Evolutionary conservation across 2,113 vertebrate genomes (phyloP).

Genomic region (Gavia stellata): DNA sequence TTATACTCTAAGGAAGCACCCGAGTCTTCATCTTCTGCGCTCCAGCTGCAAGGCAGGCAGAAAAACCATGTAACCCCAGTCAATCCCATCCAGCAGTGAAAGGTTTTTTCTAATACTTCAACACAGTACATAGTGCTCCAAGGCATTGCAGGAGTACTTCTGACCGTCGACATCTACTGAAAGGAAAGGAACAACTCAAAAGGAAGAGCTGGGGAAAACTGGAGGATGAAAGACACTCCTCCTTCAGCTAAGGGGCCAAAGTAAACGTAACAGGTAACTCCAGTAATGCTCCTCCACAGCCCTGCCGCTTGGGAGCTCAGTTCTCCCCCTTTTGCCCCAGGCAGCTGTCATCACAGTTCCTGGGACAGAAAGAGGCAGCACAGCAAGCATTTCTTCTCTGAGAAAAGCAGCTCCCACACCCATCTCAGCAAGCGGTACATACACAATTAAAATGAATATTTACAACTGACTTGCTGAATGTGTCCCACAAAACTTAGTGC

Average conservation of each 20-base stretch:
- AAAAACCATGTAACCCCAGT: neutral
- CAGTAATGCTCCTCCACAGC: accelerated
- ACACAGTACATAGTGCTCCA: accelerated
- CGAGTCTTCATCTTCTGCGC: accelerated
- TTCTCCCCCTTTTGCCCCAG: accelerated
- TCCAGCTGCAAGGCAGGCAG: neutral
- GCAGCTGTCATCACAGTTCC: neutral
- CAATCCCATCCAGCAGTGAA: neutral
- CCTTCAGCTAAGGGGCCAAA: neutral
- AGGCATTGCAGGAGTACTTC: neutral
- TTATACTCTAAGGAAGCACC: neutral
- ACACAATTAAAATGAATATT: neutral
- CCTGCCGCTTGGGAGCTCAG: neutral
- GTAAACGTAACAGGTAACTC: neutral
- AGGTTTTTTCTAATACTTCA: neutral
- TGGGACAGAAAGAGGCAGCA: accelerated
- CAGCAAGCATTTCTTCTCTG: accelerated
- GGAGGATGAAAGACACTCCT: neutral
- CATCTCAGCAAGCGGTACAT: neutral
- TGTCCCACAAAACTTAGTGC: neutral
- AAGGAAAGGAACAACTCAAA: neutral
- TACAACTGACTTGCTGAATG: neutral
- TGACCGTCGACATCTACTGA: neutral
- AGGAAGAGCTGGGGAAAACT: neutral
- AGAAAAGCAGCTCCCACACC: neutral